Evolutionary conservation across 2,888 invertebrate genomes (phyloP).

Genomic region (Hoplodrina blanda): DNA sequence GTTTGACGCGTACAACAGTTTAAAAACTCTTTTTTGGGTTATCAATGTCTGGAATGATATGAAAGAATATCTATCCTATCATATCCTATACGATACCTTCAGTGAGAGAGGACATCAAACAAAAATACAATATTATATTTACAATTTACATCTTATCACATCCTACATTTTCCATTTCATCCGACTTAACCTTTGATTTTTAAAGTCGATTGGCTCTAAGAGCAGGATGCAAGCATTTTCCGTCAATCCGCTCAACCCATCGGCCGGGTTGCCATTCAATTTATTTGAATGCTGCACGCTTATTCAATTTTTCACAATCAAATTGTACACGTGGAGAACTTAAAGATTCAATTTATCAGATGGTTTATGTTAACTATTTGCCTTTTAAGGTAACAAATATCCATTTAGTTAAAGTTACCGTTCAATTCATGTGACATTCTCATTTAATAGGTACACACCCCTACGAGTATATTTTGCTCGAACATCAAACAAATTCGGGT

Average conservation of each 20-base stretch:
- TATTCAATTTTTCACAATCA: conserved; percentile 33
- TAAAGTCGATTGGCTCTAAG: not conserved
- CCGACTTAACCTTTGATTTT: not conserved
- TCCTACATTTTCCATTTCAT: too few relatives aligned
- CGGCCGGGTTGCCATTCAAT: not conserved
- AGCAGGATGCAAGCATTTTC: conserved; percentile 16
- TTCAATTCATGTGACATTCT: conserved; percentile 21
- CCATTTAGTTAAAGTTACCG: conserved; percentile 3
- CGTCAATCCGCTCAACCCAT: not conserved
- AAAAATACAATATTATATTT: too few relatives aligned
- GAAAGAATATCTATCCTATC: too few relatives aligned
- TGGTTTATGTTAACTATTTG: conserved; percentile 7
- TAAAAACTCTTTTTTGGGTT: conserved; percentile 16
- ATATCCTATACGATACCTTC: too few relatives aligned
- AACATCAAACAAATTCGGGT: conserved; percentile 43
- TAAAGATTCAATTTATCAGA: conserved; percentile 26
- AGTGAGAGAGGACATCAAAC: too few relatives aligned
- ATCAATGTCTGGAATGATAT: conserved; percentile 25
- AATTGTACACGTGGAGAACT: conserved; percentile 15
- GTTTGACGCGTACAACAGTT: conserved; percentile 37
- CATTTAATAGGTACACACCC: conserved; percentile 1
- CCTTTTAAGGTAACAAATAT: not conserved
- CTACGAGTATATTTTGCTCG: conserved; percentile 13
- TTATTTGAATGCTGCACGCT: conserved; percentile 38
- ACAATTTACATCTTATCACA: too few relatives aligned